Evolutionary conservation across 2,888 invertebrate genomes (phyloP).

Genomic region (Lutraria lutraria): DNA sequence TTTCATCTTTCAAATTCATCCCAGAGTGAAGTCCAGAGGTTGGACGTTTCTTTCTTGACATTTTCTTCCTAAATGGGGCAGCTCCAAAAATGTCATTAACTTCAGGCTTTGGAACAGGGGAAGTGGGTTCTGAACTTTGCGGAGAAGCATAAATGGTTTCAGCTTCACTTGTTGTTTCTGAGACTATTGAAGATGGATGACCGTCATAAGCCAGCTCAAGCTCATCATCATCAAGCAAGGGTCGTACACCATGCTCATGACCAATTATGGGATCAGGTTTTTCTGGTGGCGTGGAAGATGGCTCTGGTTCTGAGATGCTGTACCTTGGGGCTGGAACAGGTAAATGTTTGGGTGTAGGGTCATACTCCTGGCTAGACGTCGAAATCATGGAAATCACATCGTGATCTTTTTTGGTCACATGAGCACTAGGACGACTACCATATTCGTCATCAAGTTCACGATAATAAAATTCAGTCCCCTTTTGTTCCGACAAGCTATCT

Average conservation of each 20-base stretch:
- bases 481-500: slow-evolving; percentile 85
- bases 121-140: slow-evolving; percentile 61
- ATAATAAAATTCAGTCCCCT: slow-evolving; percentile 81
- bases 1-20: slow-evolving; percentile 48
- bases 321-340: slow-evolving; percentile 45
- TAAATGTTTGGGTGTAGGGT: slow-evolving; percentile 64
- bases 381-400: slow-evolving; percentile 70
- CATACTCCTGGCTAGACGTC: slow-evolving; percentile 71
- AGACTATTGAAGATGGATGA: slow-evolving; percentile 31
- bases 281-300: slow-evolving; percentile 51
- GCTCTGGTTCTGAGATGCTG: slow-evolving; percentile 48
- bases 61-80: slow-evolving; percentile 84
- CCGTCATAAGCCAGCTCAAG: slow-evolving; percentile 87
- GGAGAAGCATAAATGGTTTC: slow-evolving; percentile 54
- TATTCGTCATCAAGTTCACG: slow-evolving; percentile 85
- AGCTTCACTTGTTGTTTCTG: slow-evolving; percentile 32
- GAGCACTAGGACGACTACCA: slow-evolving; percentile 81
- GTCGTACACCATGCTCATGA: slow-evolving; percentile 92
- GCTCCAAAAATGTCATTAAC: slow-evolving; percentile 83
- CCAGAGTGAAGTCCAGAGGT: slow-evolving; percentile 60
- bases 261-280: slow-evolving; percentile 89
- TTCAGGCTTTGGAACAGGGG: slow-evolving; percentile 64
- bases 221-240: slow-evolving; percentile 92
- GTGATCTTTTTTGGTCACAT: slow-evolving; percentile 68
- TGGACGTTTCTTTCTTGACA: slow-evolving; percentile 72